These are phyloP conservation scores for Marisa cornuarietis DNA, from an alignment of 1,140 invertebrate species.

Conservation along the genomic window DNA sequence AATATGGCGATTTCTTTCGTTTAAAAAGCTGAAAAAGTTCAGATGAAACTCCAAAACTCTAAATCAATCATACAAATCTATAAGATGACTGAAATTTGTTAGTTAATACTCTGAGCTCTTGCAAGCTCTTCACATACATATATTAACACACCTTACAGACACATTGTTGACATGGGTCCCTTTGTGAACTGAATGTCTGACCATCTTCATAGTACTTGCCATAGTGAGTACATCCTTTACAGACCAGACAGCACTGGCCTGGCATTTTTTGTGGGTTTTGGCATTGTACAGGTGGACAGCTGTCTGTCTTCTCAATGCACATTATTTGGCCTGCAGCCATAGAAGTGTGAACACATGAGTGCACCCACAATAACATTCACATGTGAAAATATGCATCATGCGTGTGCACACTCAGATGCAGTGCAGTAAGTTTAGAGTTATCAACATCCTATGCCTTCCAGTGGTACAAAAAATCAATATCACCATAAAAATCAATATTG, in stretches of 20 bases:
- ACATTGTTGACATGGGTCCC: slow-evolving; percentile 53
- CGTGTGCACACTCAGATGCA: neutral
- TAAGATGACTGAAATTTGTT: too few species aligned
- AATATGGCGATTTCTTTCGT: too few species aligned
- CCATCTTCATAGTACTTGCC: slow-evolving; percentile 49
- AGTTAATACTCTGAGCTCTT: too few species aligned
- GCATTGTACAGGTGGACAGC: slow-evolving; percentile 46
- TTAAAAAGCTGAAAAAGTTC: too few species aligned
- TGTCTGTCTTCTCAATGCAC: slow-evolving; percentile 38
- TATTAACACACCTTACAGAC: slow-evolving; percentile 45
- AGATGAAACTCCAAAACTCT: too few species aligned
- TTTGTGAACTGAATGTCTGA: slow-evolving; percentile 40
- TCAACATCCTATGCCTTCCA: neutral
- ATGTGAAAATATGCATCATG: neutral
- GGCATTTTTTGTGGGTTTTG: slow-evolving; percentile 29
- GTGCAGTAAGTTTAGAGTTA: neutral
- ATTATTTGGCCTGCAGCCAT: slow-evolving; percentile 49
- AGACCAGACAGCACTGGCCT: slow-evolving; percentile 58
- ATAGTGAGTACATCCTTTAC: slow-evolving; percentile 51
- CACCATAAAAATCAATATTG: neutral
- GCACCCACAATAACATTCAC: neutral
- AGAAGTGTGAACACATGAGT: neutral
- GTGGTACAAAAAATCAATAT: neutral
- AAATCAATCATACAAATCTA: too few species aligned
- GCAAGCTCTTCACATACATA: neutral